A percentile compares a stretch with the other conserved stretches of the same genome.
Evolutionary conservation across 2,797 vertebrate species (phyloP).

Genomic region (Pachyuromys duprasi): DNA sequence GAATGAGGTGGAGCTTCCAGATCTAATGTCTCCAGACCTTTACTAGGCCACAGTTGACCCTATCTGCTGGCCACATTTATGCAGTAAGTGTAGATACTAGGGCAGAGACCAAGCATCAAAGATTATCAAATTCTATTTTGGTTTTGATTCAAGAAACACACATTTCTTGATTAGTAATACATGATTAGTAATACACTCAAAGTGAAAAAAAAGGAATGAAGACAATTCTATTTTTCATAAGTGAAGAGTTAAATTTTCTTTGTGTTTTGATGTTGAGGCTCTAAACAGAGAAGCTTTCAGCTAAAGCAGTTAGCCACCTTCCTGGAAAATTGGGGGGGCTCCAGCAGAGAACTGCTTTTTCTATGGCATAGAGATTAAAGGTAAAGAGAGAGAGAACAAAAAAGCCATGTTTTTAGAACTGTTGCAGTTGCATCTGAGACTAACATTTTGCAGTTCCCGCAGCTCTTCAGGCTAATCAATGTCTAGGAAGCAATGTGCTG

Average conservation of each 20-base stretch:
- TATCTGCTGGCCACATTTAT: neutral
- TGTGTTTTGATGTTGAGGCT: slow-evolving; percentile 10
- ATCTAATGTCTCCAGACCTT: rapidly evolving
- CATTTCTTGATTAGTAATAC: too few relatives aligned
- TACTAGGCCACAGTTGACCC: neutral
- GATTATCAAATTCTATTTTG: slow-evolving; percentile 3
- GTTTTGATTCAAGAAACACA: neutral
- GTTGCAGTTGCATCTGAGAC: slow-evolving; percentile 55
- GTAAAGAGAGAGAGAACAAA: neutral
- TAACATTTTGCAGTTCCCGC: neutral
- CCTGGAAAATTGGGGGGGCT: neutral
- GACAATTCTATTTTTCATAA: neutral
- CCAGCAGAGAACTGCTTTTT: slow-evolving; percentile 18
- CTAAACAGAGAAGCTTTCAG: slow-evolving; percentile 54
- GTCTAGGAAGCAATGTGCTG: neutral
- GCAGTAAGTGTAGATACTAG: neutral
- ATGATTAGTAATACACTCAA: neutral
- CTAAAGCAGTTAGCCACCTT: slow-evolving; percentile 1
- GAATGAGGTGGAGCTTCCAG: neutral
- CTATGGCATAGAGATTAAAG: slow-evolving; percentile 60
- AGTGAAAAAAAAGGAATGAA: neutral
- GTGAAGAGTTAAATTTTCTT: slow-evolving; percentile 42
- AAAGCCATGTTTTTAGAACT: slow-evolving; percentile 5
- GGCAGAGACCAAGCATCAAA: neutral
- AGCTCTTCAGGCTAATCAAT: slow-evolving; percentile 17